Evolutionary conservation across 2,797 vertebrate species (phyloP).

Genomic region (Octomys mimax): DNA sequence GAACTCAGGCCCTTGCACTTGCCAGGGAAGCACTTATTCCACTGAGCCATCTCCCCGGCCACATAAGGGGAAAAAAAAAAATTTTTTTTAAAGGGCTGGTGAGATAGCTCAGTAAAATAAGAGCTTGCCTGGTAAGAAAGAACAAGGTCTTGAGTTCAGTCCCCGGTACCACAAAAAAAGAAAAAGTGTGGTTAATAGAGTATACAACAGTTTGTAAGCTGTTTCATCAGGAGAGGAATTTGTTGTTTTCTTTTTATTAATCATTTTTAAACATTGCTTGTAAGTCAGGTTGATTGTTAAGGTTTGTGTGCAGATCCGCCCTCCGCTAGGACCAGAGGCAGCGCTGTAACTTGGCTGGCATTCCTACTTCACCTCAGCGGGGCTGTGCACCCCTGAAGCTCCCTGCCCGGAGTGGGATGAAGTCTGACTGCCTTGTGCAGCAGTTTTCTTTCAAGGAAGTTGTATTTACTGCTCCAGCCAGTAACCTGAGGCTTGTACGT

Average conservation of each 20-base stretch:
- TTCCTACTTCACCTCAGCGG: background rate
- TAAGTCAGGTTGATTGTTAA: background rate
- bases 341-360: background rate
- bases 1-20: too few species aligned
- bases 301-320: background rate
- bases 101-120: too few species aligned
- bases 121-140: too few species aligned
- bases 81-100: too few species aligned
- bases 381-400: background rate
- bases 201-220: background rate
- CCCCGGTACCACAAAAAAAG: too few species aligned
- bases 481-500: background rate
- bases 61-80: too few species aligned
- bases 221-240: background rate
- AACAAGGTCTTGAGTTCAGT: too few species aligned
- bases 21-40: too few species aligned
- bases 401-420: background rate
- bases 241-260: background rate
- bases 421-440: background rate
- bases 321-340: background rate
- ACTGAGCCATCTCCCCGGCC: too few species aligned
- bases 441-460: background rate
- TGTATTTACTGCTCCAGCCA: background rate
- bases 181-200: background rate
- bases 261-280: background rate